Evolutionary conservation across 2,888 invertebrate genomes (phyloP).

Genomic region (Reticulitermes lucifugus): DNA sequence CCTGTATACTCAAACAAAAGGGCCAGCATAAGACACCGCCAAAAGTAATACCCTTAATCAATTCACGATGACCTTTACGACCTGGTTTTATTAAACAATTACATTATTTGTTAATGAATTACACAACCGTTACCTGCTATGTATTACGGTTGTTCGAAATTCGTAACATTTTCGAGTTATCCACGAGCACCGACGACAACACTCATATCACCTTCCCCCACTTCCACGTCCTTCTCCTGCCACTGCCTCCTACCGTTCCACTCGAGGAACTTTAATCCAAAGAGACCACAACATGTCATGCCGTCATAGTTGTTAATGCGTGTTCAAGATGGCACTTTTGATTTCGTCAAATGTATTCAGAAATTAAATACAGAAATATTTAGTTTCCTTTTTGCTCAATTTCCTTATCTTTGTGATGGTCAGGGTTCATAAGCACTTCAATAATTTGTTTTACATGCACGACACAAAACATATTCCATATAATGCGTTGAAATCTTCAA

Average conservation of each 20-base stretch:
- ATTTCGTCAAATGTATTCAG: no score
- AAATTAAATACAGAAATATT: no score
- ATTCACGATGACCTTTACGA: not conserved
- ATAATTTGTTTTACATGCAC: no score
- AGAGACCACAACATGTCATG: not conserved
- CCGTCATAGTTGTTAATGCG: not conserved
- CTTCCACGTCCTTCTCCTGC: not conserved
- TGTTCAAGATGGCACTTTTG: not conserved
- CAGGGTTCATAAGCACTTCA: no score
- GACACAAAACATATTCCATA: no score
- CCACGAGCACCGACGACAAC: not conserved
- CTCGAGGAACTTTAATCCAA: not conserved
- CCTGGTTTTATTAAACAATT: not conserved
- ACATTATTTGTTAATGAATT: not conserved
- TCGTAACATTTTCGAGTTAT: not conserved
- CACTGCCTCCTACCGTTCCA: not conserved
- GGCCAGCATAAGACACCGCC: constrained; percentile 2
- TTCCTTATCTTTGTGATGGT: no score
- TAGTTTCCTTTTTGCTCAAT: no score
- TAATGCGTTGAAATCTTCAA: no score
- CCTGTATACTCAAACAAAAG: constrained; percentile 31
- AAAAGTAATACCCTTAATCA: not conserved
- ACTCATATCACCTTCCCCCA: not conserved
- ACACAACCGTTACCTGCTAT: not conserved
- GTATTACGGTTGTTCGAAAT: constrained; percentile 4